Evolutionary conservation across 2,888 invertebrate species (phyloP), one percentile per base, ranked within the genome.

Genomic region (Torymus aiolomorphi): DNA sequence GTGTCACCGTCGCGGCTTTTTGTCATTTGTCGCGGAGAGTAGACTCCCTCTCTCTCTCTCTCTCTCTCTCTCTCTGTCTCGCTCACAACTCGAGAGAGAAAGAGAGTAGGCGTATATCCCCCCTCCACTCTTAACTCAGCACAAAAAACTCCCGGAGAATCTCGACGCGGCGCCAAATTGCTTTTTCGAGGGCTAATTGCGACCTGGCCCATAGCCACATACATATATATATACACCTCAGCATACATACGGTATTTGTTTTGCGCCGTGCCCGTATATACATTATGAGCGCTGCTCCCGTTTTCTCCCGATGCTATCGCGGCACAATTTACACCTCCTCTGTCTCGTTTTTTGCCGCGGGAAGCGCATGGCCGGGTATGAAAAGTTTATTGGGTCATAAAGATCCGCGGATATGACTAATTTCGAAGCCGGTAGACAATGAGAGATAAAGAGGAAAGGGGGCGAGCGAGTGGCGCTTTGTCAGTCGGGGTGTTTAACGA

Each of bases 11-110:
- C 78, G 79, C 66, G 83, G 81, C 84, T 87, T 86, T 86, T 86
- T 85, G 86, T 88, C 88, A 88, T 88, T 88, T 86, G 86, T 88
- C 86, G 78, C 61, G 76, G 76, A n/a, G 76, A 42, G 42, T 42
- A 42, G 42, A 42, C 42, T 42, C 8, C 8, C 42, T 31, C 31
- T 24, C 24, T 24, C 24, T 3, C 24, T 24, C 24, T 24, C 24
- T 24, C 31, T 4, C 4, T 31, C 31, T 31, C 31, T 31, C 42
- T 42, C 42, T 42, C 42, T 8, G 42, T 42, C 42, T 42, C 42
- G 42, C 42, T 42, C 8, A 10, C 42, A 42, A 42, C 42, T 42
- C 42, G 8, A 42, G 20, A 20, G 42, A 42, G 20, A 20, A 8
- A 42, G 42, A 42, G 42, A 42, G 42, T 42, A 42, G 42, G 42